Evolutionary conservation across 2,113 vertebrate species (phyloP).

Genomic region (Atherinomorus stipes): DNA sequence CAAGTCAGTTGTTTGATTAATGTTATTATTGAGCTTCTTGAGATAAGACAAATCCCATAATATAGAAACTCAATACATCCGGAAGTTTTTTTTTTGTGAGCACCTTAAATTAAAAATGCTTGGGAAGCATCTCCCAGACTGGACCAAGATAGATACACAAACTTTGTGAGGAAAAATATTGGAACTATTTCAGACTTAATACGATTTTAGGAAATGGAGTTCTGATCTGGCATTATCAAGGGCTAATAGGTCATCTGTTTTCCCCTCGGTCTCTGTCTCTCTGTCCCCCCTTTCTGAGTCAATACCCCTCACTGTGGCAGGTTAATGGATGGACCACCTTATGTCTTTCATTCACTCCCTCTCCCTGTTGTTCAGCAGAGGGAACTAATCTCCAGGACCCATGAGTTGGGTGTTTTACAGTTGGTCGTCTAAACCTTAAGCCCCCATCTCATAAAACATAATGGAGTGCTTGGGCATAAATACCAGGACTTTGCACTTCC

Average conservation of each 20-base stretch:
- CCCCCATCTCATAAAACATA: conserved; percentile 78
- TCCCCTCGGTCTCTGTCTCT: conserved; percentile 48
- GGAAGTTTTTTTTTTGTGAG: conserved; percentile 11
- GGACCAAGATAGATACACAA: conserved; percentile 33
- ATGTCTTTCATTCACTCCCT: conserved; percentile 49
- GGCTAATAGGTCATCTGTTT: conserved; percentile 64
- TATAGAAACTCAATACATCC: conserved; percentile 6
- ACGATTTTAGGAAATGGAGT: conserved; percentile 54
- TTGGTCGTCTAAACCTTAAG: conserved; percentile 74
- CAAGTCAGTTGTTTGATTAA: conserved; percentile 10
- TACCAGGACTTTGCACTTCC: conserved; percentile 74
- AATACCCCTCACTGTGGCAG: conserved; percentile 68
- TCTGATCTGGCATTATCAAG: conserved; percentile 44
- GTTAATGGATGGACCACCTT: conserved; percentile 68
- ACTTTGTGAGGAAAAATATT: conserved; percentile 15
- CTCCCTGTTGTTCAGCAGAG: conserved; percentile 34
- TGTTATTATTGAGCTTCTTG: background rate
- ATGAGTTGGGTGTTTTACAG: conserved; percentile 77
- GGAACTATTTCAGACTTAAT: conserved; percentile 16
- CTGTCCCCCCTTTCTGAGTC: conserved; percentile 47
- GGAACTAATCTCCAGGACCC: conserved; percentile 57
- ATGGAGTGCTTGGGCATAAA: conserved; percentile 76
- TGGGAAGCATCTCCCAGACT: conserved; percentile 7
- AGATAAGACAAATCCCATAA: conserved; percentile 4
- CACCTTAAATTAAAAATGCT: conserved; percentile 13